A percentile compares a stretch with the other conserved stretches of the same genome.
phyloP scores from a whole-genome alignment of 2,797 vertebrate species.

The Tenualosa ilisha region DNA sequence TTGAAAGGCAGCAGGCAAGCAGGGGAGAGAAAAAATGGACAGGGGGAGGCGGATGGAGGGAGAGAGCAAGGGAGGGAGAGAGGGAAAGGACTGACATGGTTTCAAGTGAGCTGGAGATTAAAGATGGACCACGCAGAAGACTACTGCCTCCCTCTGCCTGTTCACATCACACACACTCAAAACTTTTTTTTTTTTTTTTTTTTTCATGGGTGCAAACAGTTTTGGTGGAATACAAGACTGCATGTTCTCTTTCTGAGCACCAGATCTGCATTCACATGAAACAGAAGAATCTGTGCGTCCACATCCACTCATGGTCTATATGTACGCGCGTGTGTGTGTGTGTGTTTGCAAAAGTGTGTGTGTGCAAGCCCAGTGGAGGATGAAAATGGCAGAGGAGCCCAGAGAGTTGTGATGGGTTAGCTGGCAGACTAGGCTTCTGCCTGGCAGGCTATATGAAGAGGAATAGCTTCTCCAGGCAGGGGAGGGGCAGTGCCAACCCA shows the following conservation, averaged over 20 bases:
- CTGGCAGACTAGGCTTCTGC: background rate
- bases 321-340: background rate
- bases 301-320: background rate
- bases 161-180: constrained; percentile 4
- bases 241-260: background rate
- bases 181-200: background rate
- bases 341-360: background rate
- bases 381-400: background rate
- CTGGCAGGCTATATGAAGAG: constrained; percentile 41
- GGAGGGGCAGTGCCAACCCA: background rate
- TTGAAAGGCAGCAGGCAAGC: background rate
- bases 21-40: background rate
- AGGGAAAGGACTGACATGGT: constrained; percentile 3
- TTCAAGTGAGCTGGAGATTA: constrained; percentile 6
- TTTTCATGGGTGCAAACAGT: background rate
- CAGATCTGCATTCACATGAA: background rate
- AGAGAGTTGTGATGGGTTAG: constrained; percentile 31
- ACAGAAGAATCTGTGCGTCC: background rate
- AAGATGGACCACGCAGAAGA: constrained; percentile 19
- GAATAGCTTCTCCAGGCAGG: constrained; percentile 28
- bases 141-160: background rate
- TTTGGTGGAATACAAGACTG: background rate
- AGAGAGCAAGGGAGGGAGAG: background rate
- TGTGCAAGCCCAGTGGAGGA: constrained; percentile 8
- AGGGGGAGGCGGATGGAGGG: background rate